Conservation (phyloP, 2,797 vertebrate genomes). For the Etheostoma nigrum region DNA sequence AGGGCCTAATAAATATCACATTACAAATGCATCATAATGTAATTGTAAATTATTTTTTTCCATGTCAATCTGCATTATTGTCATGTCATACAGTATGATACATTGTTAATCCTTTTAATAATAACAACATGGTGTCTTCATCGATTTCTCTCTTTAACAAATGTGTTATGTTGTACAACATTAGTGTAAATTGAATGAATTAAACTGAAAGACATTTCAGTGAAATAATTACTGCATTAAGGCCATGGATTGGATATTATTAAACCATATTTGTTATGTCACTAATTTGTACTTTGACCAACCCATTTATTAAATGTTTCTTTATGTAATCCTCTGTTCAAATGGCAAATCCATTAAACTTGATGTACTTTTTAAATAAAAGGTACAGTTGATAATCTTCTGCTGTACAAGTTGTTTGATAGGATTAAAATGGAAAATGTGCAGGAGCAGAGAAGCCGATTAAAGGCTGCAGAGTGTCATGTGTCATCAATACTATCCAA, state of each 20-base stretch:
- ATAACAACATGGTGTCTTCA: not conserved
- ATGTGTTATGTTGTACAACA: not conserved
- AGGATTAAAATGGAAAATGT: constrained; percentile 56
- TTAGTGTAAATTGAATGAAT: not conserved
- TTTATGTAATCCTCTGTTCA: constrained; percentile 51
- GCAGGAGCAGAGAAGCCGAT: constrained; percentile 35
- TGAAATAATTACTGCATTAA: constrained; percentile 1
- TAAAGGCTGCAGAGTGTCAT: constrained; percentile 28
- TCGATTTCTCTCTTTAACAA: not conserved
- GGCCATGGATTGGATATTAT: constrained; percentile 8
- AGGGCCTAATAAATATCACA: not conserved
- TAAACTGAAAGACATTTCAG: not conserved
- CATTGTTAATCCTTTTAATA: not conserved
- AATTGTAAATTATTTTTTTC: not conserved
- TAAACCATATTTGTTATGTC: constrained; percentile 32
- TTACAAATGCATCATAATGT: not conserved
- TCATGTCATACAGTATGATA: not conserved
- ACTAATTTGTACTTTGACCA: constrained; percentile 15
- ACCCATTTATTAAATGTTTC: constrained; percentile 22
- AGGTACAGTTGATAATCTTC: constrained; percentile 43
- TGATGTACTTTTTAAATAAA: constrained; percentile 55
- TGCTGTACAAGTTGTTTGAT: constrained; percentile 43
- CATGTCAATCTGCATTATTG: not conserved
- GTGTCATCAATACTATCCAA: not conserved
- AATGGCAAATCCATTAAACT: constrained; percentile 40